These are phyloP conservation scores for Coenobita brevimanus DNA, from an alignment of 1,140 invertebrate genomes.

Conservation along the genomic window DNA sequence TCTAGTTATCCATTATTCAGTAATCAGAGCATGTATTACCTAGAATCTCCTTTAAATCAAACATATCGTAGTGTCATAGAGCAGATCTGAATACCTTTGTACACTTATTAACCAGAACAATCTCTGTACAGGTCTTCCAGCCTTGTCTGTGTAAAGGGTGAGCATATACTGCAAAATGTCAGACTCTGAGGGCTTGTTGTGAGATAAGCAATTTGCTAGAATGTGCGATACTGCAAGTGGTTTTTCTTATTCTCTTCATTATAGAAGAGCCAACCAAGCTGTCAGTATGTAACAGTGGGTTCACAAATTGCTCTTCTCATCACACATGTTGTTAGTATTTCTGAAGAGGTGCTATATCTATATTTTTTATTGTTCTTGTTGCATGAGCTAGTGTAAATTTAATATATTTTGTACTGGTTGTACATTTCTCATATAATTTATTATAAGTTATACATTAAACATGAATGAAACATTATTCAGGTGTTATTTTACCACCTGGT, in stretches of 20 bases:
- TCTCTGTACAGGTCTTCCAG: conserved; percentile 31
- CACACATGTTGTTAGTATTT: conserved; percentile 43
- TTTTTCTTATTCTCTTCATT: conserved; percentile 16
- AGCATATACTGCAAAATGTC: conserved; percentile 12
- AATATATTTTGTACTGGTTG: conserved; percentile 61
- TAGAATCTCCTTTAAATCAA: no score
- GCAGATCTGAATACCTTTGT: no score
- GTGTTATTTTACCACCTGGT: neutral
- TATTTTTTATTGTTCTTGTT: conserved; percentile 61
- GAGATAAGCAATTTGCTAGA: conserved; percentile 45
- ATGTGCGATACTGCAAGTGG: neutral
- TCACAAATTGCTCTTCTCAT: conserved; percentile 51
- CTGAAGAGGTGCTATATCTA: conserved; percentile 59
- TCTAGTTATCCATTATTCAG: no score
- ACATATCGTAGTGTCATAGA: no score
- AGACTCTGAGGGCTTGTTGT: conserved; percentile 19
- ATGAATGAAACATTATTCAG: conserved; percentile 13
- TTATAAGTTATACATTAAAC: conserved; percentile 55
- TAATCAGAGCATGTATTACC: no score
- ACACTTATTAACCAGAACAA: neutral
- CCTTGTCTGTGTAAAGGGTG: conserved; percentile 48
- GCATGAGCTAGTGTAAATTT: conserved; percentile 55
- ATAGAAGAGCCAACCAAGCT: neutral
- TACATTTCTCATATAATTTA: conserved; percentile 61
- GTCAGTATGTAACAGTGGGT: neutral